phyloP scores from a whole-genome alignment of 1,140 invertebrate genomes.

The Monomorium pharaonis region DNA sequence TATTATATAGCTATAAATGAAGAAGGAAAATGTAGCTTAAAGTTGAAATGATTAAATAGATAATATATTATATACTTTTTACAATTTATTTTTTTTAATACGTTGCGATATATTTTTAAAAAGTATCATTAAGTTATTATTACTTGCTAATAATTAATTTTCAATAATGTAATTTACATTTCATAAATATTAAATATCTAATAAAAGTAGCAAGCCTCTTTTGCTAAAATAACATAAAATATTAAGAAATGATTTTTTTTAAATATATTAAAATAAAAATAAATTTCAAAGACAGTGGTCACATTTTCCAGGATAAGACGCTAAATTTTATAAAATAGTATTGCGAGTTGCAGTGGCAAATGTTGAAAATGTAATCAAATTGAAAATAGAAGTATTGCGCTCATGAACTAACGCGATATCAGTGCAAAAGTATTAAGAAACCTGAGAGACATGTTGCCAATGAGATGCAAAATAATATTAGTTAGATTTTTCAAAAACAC shows the following conservation, averaged over 20 bases:
- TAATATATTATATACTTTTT: not conserved
- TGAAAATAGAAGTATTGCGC: not conserved
- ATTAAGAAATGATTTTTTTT: not conserved
- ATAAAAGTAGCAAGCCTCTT: not conserved
- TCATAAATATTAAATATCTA: not conserved
- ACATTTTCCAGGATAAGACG: not conserved
- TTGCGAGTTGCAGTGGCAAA: not conserved
- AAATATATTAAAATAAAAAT: not conserved
- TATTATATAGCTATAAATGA: not conserved
- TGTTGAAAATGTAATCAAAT: not conserved
- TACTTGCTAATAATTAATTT: slow-evolving; percentile 1
- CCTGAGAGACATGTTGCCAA: not conserved
- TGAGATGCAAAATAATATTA: not conserved
- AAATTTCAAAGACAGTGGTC: not conserved
- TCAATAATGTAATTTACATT: not conserved
- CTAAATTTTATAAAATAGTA: not conserved
- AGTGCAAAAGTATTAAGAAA: not conserved
- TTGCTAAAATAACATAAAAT: not conserved
- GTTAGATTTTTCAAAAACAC: not conserved
- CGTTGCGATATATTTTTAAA: not conserved
- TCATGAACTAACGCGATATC: not conserved
- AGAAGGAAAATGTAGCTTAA: not conserved
- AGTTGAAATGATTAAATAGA: not conserved
- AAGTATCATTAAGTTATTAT: not conserved
- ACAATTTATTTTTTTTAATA: not conserved